Evolutionary conservation across 2,888 invertebrate species (phyloP).

Genomic region (Cephus runcator): DNA sequence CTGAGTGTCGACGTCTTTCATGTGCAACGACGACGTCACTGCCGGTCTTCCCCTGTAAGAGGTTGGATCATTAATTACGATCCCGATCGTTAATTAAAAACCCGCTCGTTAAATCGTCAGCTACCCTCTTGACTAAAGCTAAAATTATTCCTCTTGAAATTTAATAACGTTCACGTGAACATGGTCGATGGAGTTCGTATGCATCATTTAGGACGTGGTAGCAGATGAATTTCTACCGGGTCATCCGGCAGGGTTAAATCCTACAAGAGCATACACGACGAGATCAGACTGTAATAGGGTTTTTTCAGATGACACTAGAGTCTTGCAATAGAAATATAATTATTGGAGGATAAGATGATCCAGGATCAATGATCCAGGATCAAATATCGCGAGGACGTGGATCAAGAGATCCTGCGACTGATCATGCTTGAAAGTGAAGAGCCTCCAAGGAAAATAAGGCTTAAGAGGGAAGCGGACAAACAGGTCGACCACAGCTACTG

Average conservation of each 20-base stretch:
- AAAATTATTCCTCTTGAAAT: not conserved
- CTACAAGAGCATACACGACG: not conserved
- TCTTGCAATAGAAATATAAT: not conserved
- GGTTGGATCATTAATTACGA: conserved; percentile 48
- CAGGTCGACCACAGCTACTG: not conserved
- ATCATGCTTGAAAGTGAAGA: not conserved
- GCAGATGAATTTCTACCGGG: not conserved
- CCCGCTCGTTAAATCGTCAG: conserved; percentile 33
- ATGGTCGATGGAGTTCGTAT: not conserved
- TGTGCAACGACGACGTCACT: conserved; percentile 16
- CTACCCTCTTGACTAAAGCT: not conserved
- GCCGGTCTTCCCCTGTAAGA: conserved; percentile 12
- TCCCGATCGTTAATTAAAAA: conserved; percentile 58
- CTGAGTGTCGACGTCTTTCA: not conserved
- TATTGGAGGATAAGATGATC: too few relatives aligned
- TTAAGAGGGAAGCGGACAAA: conserved; percentile 1
- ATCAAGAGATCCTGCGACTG: conserved; percentile 5
- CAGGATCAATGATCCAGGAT: too few relatives aligned
- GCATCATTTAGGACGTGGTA: not conserved
- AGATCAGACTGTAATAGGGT: not conserved
- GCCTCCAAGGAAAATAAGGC: conserved; percentile 4
- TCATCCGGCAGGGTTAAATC: not conserved
- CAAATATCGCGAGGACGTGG: conserved; percentile 12
- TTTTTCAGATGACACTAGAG: not conserved
- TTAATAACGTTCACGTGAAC: not conserved